Evolutionary conservation across 30 jellyfish, hydroid and myxozoan species (phyloP), one percentile per base, ranked within the genome.

Genomic region (Phacellophora camtschatica): DNA sequence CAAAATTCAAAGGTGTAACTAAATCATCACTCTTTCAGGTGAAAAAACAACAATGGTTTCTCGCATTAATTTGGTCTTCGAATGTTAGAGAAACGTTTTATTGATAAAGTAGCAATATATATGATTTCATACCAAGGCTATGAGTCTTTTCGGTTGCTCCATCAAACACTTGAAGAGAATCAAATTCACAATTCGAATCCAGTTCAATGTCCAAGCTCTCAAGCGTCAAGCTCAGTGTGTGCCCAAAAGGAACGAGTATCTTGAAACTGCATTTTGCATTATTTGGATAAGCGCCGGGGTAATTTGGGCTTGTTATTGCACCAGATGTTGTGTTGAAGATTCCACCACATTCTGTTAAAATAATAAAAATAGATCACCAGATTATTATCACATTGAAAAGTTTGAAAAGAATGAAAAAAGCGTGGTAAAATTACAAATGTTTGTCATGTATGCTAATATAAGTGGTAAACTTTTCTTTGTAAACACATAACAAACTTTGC

Each of bases 221-320:
- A 28, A 82, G 59, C 36, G 43, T 57, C 59, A 82, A 24, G 29
- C 71, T 63, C 81, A 82, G 20, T 0, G 83, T 72, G 45, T 51
- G 48, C 16, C 94, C 86, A 32, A 82, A 56, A 4, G 94, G 94
- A 39, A 68, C 86, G 32, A 4, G 5, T 28, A 82, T 68, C 36
- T 16, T 53, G 86, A 58, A 82, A 12, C 35, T 74, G 32, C 94
- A 82, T 28, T 68, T 43, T 0, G 87, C 94, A 22, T 69, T 30
- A 62, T 82, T 82, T 2, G 87, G 94, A 46, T 82, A 82, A 4
- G 65, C 31, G 53, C 94, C 86, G 4, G 94, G 94, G 62, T 71
- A 48, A 28, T 82, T 82, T 0, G 94, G 86, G 46, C 94, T 82
- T 8, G 94, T 51, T 12, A 82, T 51, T 18, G 78, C 23, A 2